These are phyloP conservation scores for Steinernema feltiae DNA, from an alignment of 1,140 invertebrate genomes.

Conservation along the genomic window DNA sequence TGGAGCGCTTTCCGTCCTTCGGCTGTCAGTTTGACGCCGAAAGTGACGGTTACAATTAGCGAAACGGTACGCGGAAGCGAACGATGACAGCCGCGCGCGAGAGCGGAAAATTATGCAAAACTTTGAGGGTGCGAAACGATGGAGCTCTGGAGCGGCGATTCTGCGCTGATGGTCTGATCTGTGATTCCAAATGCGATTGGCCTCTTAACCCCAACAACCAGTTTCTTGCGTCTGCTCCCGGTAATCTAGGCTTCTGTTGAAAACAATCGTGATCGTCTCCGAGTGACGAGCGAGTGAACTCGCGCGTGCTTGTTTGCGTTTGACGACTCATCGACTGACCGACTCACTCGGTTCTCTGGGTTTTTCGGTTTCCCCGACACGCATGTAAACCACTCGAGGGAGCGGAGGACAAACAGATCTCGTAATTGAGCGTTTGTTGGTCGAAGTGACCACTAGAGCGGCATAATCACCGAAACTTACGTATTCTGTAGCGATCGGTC, in stretches of 20 bases:
- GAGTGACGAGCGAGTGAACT: background rate
- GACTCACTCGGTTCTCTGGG: too few relatives aligned
- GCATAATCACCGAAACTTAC: too few relatives aligned
- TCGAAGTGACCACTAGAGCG: too few relatives aligned
- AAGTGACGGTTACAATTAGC: background rate
- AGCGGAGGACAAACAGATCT: too few relatives aligned
- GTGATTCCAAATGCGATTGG: too few relatives aligned
- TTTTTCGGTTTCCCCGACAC: too few relatives aligned
- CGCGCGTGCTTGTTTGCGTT: background rate
- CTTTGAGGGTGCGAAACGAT: background rate
- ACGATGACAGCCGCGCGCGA: background rate
- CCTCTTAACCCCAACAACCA: background rate
- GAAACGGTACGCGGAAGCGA: background rate
- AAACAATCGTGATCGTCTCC: background rate
- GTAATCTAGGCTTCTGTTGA: background rate
- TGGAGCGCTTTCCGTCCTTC: background rate
- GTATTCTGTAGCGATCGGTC: too few relatives aligned
- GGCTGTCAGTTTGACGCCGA: background rate
- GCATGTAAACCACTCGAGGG: too few relatives aligned
- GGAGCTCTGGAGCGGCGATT: too few relatives aligned
- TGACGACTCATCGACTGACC: too few relatives aligned
- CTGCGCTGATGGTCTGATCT: too few relatives aligned
- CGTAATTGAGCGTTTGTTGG: too few relatives aligned
- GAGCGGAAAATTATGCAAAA: background rate
- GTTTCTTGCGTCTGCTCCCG: background rate